Evolutionary conservation across 2,113 vertebrate species (phyloP), one percentile per base, ranked within the genome.

Genomic region (Indri indri): DNA sequence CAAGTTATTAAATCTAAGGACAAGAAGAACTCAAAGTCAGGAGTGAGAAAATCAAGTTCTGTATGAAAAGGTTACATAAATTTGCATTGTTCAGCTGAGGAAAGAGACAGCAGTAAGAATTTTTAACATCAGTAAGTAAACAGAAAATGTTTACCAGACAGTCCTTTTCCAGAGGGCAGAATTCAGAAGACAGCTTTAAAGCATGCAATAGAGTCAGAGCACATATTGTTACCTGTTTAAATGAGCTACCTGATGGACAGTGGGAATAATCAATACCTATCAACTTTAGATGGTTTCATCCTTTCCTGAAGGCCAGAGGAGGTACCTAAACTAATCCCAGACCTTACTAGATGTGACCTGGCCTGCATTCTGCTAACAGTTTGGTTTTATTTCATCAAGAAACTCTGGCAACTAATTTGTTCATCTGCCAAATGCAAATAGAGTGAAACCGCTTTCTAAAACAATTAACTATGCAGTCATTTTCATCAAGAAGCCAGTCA

Each of bases 401-500:
- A 83, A 85, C 8, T 52, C 74, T 79, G 42, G 18, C 47, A 88
- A 74, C 13, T 77, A 45, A 86, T 89, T 85, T 88, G 27, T 45
- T 82, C 34, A 66, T 13, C 71, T 96, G 77, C 93, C n/a, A 57
- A 94, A 77, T 77, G 74, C 32, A 76, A 76, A 82, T 34, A 89
- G 18, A 94, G 22, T 37, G 20, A 85, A 90, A 80, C n/a, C 37
- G 88, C 59, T 63, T 37, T 66, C 27, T 32, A 42, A 80, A 90
- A 71, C 30, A 32, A 73, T 57, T 95, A 37, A 80, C 66, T 84
- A 16, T 8, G 17, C 11, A 50, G 11, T 70, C 14, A 50, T 71
- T 89, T 91, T 95, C 83, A 54, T 91, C 65, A 88, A 93, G 37
- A 81, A 91, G 45, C 22, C 22, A 74, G 27, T 65, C 89, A 65